Evolutionary conservation across 2,797 vertebrate species (phyloP).

Genomic region (Aulostomus chinensis): DNA sequence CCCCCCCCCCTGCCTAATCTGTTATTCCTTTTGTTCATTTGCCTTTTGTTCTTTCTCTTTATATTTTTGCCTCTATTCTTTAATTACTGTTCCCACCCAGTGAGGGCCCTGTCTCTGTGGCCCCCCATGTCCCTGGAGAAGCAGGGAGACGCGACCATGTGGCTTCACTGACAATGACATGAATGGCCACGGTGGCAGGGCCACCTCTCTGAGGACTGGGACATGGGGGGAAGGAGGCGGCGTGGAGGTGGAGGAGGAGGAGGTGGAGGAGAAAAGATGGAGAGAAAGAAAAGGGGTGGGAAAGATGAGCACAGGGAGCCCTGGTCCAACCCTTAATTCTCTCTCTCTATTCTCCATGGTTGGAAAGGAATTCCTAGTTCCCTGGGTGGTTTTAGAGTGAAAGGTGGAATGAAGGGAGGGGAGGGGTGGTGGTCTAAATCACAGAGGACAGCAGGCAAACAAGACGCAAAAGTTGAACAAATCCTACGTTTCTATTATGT

Average conservation of each 20-base stretch:
- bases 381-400: constrained; percentile 69
- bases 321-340: constrained; percentile 61
- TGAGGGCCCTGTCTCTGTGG: constrained; percentile 58
- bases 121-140: constrained; percentile 69
- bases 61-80: constrained; percentile 76
- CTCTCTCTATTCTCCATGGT: constrained; percentile 56
- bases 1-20: constrained; percentile 61
- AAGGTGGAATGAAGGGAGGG: constrained; percentile 57
- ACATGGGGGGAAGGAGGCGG: constrained; percentile 26
- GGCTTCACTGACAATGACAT: constrained; percentile 77
- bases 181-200: constrained; percentile 76
- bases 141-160: constrained; percentile 74
- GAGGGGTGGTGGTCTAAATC: constrained; percentile 60
- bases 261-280: constrained; percentile 60
- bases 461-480: constrained; percentile 61
- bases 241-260: constrained; percentile 23
- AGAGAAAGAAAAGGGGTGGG: constrained; percentile 74
- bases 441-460: constrained; percentile 62
- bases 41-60: constrained; percentile 79
- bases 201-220: constrained; percentile 75
- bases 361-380: constrained; percentile 64
- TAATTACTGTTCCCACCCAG: constrained; percentile 82
- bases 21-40: constrained; percentile 79
- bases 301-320: constrained; percentile 71
- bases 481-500: constrained; percentile 50